These are phyloP conservation scores for Chymomyza fuscimana DNA, from an alignment of 2,888 invertebrate species.

Conservation along the genomic window DNA sequence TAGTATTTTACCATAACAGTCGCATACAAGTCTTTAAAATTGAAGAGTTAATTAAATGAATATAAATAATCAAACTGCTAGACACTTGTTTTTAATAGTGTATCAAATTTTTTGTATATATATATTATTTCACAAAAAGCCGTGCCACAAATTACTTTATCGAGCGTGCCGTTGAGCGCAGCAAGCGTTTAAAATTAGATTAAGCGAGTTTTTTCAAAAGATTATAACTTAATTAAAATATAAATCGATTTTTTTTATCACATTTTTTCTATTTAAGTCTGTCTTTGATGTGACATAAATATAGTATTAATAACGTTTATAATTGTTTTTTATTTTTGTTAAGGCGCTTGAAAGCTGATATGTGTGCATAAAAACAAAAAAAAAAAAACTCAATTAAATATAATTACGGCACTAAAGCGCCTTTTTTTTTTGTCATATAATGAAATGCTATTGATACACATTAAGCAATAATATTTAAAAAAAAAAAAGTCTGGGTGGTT, in stretches of 20 bases:
- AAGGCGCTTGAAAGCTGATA: slow-evolving; percentile 1
- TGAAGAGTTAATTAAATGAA: too few relatives aligned
- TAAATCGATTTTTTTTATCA: background rate
- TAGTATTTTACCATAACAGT: too few relatives aligned
- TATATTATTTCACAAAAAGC: background rate
- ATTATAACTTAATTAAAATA: background rate
- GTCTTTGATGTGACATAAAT: background rate
- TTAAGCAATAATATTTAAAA: background rate
- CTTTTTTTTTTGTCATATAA: background rate
- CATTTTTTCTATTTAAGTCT: background rate
- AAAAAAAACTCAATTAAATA: background rate
- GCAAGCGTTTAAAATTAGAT: background rate
- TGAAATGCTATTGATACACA: background rate
- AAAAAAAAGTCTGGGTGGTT: background rate
- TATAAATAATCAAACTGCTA: too few relatives aligned
- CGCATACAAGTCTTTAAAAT: too few relatives aligned
- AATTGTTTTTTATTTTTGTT: background rate
- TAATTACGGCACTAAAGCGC: background rate
- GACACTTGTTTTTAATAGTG: too few relatives aligned
- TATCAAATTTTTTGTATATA: too few relatives aligned
- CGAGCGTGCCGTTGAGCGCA: background rate
- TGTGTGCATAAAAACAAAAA: background rate
- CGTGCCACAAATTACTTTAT: background rate
- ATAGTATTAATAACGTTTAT: background rate
- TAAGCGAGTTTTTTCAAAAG: background rate